phyloP scores from a whole-genome alignment of 2,797 vertebrate species.

The Microcaecilia unicolor region DNA sequence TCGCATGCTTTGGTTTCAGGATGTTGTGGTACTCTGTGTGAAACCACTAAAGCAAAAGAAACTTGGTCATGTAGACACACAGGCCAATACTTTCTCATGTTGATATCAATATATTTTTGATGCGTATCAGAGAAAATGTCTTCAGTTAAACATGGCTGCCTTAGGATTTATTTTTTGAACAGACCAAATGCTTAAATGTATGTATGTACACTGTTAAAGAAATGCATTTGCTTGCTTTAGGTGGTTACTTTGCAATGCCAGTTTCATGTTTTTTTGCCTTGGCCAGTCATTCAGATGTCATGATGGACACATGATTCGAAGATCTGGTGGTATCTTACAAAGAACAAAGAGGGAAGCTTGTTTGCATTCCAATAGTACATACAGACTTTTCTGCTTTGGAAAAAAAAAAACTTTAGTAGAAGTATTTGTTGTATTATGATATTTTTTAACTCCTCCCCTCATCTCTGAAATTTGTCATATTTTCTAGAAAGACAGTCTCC shows the following conservation, averaged over 20 bases:
- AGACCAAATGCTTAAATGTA: conserved; percentile 12
- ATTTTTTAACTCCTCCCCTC: not conserved
- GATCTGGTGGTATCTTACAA: not conserved
- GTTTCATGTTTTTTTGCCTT: conserved; percentile 6
- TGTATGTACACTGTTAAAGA: conserved; percentile 4
- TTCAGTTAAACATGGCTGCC: not conserved
- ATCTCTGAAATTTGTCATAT: not conserved
- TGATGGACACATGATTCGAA: conserved; percentile 8
- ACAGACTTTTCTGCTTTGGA: conserved; percentile 5
- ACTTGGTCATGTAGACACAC: not conserved
- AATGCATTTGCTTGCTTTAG: conserved; percentile 20
- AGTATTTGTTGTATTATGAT: conserved; percentile 1
- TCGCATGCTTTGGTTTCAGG: not conserved
- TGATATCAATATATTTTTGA: not conserved
- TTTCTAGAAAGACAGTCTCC: too few relatives aligned
- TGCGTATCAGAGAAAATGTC: not conserved
- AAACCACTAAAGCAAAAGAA: not conserved
- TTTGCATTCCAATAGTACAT: not conserved
- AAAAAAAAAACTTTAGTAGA: not conserved
- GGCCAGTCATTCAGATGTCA: conserved; percentile 1
- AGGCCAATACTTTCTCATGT: not conserved
- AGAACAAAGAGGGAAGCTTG: conserved; percentile 6
- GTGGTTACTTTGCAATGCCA: conserved; percentile 6
- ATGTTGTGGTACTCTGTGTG: not conserved
- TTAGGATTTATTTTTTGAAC: not conserved